A percentile compares a stretch with the other conserved stretches of the same genome.
These are phyloP conservation scores for Agonopterix heracliana DNA, from an alignment of 2,888 invertebrate genomes.

Conservation along the genomic window DNA sequence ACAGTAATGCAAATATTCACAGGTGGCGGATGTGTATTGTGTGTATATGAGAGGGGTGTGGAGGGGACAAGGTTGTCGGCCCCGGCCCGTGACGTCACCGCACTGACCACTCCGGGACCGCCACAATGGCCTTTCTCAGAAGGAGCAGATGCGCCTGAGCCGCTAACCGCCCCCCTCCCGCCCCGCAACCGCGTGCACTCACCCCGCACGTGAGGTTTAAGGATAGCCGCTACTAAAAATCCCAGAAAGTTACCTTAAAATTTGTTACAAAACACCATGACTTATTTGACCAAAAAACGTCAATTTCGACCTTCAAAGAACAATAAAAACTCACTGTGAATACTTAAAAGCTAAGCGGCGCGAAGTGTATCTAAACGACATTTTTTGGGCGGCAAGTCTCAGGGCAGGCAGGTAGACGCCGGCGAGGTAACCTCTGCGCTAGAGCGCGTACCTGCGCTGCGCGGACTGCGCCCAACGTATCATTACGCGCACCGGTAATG, in stretches of 20 bases:
- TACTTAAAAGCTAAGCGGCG: constrained; percentile 47
- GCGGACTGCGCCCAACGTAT: constrained; percentile 41
- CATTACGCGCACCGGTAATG: constrained; percentile 61
- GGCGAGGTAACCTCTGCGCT: constrained; percentile 31
- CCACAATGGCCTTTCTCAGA: constrained; percentile 72
- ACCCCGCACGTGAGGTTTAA: constrained; percentile 36
- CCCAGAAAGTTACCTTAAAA: constrained; percentile 5
- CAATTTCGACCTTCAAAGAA: constrained; percentile 30
- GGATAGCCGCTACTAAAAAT: not conserved
- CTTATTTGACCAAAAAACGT: constrained; percentile 31
- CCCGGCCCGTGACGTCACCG: constrained; percentile 71
- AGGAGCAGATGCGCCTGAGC: constrained; percentile 69
- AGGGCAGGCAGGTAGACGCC: constrained; percentile 51
- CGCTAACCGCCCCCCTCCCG: constrained; percentile 38
- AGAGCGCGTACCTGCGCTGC: constrained; percentile 50
- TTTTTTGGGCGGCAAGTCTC: constrained; percentile 40
- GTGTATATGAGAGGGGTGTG: constrained; percentile 23
- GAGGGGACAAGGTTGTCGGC: constrained; percentile 66
- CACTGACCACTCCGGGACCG: constrained; percentile 68
- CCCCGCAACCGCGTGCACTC: constrained; percentile 24
- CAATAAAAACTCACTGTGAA: constrained; percentile 57
- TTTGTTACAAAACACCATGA: constrained; percentile 19
- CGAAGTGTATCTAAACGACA: constrained; percentile 57
- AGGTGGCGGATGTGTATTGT: constrained; percentile 22
- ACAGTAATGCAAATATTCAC: constrained; percentile 22